Evolutionary conservation across 2,797 vertebrate species (phyloP).

Genomic region (Sebastes steindachneri): DNA sequence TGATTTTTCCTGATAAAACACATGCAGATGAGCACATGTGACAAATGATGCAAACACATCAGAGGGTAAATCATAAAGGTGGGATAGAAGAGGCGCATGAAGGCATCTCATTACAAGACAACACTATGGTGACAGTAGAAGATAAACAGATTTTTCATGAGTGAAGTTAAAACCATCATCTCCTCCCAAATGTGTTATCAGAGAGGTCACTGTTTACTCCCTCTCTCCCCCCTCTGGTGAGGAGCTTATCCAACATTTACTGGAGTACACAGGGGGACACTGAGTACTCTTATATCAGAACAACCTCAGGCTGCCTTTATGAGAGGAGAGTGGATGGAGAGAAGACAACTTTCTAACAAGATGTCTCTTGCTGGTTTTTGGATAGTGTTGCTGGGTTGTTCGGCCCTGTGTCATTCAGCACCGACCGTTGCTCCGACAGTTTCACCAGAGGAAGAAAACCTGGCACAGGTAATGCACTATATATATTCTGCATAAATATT

Average conservation of each 20-base stretch:
- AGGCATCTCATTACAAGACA: neutral
- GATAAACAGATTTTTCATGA: neutral
- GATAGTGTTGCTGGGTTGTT: conserved; percentile 42
- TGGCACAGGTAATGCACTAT: conserved; percentile 58
- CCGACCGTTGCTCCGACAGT: conserved; percentile 44
- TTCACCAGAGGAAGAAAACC: conserved; percentile 33
- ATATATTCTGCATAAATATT: neutral
- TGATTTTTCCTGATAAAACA: neutral
- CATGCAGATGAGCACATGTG: neutral
- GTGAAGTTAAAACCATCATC: neutral
- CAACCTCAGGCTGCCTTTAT: neutral
- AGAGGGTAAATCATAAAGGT: neutral
- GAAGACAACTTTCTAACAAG: neutral
- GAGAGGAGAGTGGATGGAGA: neutral
- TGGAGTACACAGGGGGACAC: neutral
- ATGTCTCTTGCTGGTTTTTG: conserved; percentile 35
- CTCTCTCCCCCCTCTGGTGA: neutral
- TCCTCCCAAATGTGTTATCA: conserved; percentile 29
- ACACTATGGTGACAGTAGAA: neutral
- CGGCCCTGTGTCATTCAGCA: conserved; percentile 37
- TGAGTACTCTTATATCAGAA: neutral
- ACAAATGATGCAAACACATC: neutral
- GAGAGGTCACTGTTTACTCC: conserved; percentile 13
- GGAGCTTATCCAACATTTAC: neutral
- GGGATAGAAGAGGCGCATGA: neutral